Evolutionary conservation across 2,797 vertebrate species (phyloP), one percentile per base, ranked within the genome.

Genomic region (Dipus sagitta): DNA sequence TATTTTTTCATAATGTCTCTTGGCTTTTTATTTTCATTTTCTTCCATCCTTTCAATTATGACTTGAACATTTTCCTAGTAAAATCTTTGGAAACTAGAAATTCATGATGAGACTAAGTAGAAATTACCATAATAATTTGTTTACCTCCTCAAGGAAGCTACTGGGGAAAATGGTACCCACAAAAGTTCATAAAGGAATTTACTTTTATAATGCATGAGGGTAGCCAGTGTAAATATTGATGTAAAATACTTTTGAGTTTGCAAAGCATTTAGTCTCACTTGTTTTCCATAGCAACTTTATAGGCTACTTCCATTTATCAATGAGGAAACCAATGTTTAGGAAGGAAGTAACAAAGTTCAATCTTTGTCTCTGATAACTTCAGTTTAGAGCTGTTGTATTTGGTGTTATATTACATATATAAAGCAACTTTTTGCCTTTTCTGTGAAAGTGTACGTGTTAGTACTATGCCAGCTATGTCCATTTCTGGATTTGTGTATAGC

Each of bases 41-140:
- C 64, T 92, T 52, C 47, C 26, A 70, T 86, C 13, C 47, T 93
- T 94, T 81, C 71, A 92, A 84, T 93, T 88, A 94, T 34, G 24
- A 67, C 95, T 83, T 89, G 20, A 93, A 85, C 12, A 47, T 38
- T 64, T 72, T 93, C 30, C 32, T 86, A 72, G 60, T 10, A 28
- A 76, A 20, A 32, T 77, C 23, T 88, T 79, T 86, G 89, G 72
- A 94, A 85, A 93, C 38, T 79, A 70, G 24, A 21, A 95, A 84
- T 94, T 79, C 10, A 5, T 92, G 38, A 68, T 91, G 4, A 77
- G 60, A 3, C 58, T 75, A 64, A 93, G n/a, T 89, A 65, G 71
- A 26, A 88, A 30, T 60, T 93, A 91, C n/a, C 74, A 4, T 13
- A 86, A 30, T 70, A 72, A 9, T 91, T 94, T 89, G 47, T 85